phyloP scores from a whole-genome alignment of 2,888 invertebrate species.

The Falcaria lacertinaria region DNA sequence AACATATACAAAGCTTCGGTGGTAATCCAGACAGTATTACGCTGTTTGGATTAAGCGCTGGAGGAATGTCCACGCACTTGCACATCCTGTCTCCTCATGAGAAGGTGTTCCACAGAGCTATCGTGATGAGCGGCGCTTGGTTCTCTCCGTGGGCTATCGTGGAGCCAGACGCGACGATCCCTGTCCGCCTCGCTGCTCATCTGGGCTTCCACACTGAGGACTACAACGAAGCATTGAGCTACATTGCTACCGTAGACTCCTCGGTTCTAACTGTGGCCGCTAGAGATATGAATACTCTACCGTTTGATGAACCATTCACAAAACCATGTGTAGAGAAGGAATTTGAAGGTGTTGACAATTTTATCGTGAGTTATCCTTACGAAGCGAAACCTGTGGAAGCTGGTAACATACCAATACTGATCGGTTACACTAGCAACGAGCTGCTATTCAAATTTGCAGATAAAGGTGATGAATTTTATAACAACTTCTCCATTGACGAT shows the following conservation, averaged over 20 bases:
- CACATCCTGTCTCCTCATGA: conserved; percentile 21
- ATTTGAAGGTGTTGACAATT: conserved; percentile 11
- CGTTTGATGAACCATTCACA: conserved; percentile 12
- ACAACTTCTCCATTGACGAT: conserved; percentile 11
- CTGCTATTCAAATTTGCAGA: conserved; percentile 11
- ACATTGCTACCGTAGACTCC: conserved; percentile 7
- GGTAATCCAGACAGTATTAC: conserved; percentile 28
- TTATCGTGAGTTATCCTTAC: conserved; percentile 15
- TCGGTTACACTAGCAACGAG: conserved; percentile 20
- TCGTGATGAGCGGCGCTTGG: conserved; percentile 19
- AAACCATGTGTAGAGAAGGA: conserved; percentile 20
- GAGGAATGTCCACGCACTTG: conserved; percentile 22
- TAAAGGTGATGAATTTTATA: conserved; percentile 10
- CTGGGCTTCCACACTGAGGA: conserved; percentile 13
- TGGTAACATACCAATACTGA: conserved; percentile 12
- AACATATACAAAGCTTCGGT: conserved; percentile 35
- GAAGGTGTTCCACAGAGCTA: conserved; percentile 12
- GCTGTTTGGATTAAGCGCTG: conserved; percentile 33
- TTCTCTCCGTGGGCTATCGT: conserved; percentile 9
- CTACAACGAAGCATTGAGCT: conserved; percentile 9
- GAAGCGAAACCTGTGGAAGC: conserved; percentile 8
- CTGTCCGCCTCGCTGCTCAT: conserved; percentile 12
- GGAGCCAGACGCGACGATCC: conserved; percentile 9
- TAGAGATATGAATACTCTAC: conserved; percentile 8
- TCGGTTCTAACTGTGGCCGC: conserved; percentile 15